Percentiles rank a stretch among this genome's conserved stretches.
Conservation (phyloP, 2,113 vertebrate genomes). For the Galbula dea region DNA sequence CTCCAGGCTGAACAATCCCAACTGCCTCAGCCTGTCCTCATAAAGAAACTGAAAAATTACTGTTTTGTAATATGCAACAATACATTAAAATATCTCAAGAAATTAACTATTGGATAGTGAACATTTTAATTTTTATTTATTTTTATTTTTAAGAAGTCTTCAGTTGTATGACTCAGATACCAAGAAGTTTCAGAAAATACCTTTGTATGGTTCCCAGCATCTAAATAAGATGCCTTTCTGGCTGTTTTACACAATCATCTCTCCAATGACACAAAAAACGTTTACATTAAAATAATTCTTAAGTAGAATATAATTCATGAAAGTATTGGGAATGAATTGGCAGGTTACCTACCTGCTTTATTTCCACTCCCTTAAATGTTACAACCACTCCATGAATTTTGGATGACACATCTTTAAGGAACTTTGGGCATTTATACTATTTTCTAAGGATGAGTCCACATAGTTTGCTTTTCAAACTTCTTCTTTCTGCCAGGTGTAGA, state of each 20-base stretch:
- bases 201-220: background rate
- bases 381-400: background rate
- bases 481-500: background rate
- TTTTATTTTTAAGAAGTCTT: background rate
- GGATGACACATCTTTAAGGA: background rate
- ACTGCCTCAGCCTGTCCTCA: too few species aligned
- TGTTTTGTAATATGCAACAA: background rate
- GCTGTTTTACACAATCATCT: background rate
- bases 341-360: background rate
- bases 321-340: background rate
- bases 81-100: background rate
- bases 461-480: background rate
- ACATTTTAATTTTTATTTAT: background rate
- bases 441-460: background rate
- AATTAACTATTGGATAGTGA: background rate
- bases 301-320: background rate
- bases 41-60: too few species aligned
- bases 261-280: background rate
- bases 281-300: background rate
- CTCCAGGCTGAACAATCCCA: too few species aligned
- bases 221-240: background rate
- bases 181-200: background rate
- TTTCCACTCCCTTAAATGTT: background rate
- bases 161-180: background rate
- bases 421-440: background rate